These are phyloP conservation scores for Harpalus rufipes DNA, from an alignment of 2,888 invertebrate species.

Conservation along the genomic window DNA sequence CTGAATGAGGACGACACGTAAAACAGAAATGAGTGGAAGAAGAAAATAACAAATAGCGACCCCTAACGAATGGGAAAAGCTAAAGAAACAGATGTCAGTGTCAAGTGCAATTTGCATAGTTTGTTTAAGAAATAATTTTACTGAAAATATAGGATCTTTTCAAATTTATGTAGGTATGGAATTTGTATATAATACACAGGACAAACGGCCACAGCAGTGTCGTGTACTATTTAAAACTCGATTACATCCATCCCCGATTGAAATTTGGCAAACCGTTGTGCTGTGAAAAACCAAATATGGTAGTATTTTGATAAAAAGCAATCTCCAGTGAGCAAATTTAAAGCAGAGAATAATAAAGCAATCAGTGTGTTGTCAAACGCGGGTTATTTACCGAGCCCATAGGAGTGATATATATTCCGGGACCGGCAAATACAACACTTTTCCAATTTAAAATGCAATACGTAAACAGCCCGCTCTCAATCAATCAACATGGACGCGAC, in stretches of 20 bases:
- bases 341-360: slow-evolving; percentile 66
- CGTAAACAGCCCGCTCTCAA: slow-evolving; percentile 57
- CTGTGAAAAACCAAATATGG: slow-evolving; percentile 35
- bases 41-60: too few species aligned
- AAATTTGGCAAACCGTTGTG: slow-evolving; percentile 31
- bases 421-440: slow-evolving; percentile 59
- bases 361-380: slow-evolving; percentile 64
- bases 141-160: too few species aligned
- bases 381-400: slow-evolving; percentile 65
- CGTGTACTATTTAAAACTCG: neutral
- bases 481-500: slow-evolving; percentile 45
- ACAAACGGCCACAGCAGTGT: too few species aligned
- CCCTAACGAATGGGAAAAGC: too few species aligned
- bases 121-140: too few species aligned
- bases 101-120: too few species aligned
- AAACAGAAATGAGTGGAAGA: too few species aligned
- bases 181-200: too few species aligned
- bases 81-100: too few species aligned
- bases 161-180: too few species aligned
- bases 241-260: slow-evolving; percentile 21
- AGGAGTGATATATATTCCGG: slow-evolving; percentile 63
- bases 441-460: slow-evolving; percentile 67
- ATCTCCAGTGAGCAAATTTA: slow-evolving; percentile 66
- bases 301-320: slow-evolving; percentile 64
- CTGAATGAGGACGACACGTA: too few species aligned